Percentiles rank a stretch among this genome's conserved stretches.
Conservation (phyloP, 1,140 invertebrate species). For the Calephelis nemesis region DNA sequence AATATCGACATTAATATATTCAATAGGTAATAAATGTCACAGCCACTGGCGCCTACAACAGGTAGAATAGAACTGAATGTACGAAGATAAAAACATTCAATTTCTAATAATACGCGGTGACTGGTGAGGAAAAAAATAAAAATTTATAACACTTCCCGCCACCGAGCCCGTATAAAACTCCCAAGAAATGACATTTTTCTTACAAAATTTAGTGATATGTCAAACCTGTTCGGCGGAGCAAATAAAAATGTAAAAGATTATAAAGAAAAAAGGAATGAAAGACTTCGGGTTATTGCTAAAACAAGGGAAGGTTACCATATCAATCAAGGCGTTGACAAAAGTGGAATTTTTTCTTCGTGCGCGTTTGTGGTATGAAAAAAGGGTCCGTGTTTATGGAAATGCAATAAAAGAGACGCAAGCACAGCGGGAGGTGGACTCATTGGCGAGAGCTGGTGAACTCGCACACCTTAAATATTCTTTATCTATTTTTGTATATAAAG, state of each 20-base stretch:
- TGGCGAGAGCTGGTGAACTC: slow-evolving; percentile 1
- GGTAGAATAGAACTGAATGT: slow-evolving; percentile 63
- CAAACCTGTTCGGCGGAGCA: slow-evolving; percentile 73
- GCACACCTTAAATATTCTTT: slow-evolving; percentile 14
- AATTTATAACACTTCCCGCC: slow-evolving; percentile 73
- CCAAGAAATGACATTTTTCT: slow-evolving; percentile 73
- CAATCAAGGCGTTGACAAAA: slow-evolving; percentile 79
- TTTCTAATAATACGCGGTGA: slow-evolving; percentile 58
- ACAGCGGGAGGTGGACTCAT: slow-evolving; percentile 40
- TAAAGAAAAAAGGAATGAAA: slow-evolving; percentile 60
- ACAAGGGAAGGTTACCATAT: slow-evolving; percentile 77
- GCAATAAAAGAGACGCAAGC: slow-evolving; percentile 62
- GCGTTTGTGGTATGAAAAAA: slow-evolving; percentile 68
- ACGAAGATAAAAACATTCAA: slow-evolving; percentile 60
- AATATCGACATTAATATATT: slow-evolving; percentile 74
- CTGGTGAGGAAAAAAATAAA: slow-evolving; percentile 56
- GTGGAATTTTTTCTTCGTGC: slow-evolving; percentile 62
- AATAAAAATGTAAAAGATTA: slow-evolving; percentile 73
- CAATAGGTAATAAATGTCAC: slow-evolving; percentile 74
- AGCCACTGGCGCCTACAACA: slow-evolving; percentile 73
- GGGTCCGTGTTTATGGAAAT: slow-evolving; percentile 75
- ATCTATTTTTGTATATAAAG: neutral
- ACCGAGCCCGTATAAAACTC: slow-evolving; percentile 67
- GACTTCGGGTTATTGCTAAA: slow-evolving; percentile 75
- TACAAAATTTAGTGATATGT: slow-evolving; percentile 78